Evolutionary conservation across 2,888 invertebrate species (phyloP).

Genomic region (Spisula subtruncata): DNA sequence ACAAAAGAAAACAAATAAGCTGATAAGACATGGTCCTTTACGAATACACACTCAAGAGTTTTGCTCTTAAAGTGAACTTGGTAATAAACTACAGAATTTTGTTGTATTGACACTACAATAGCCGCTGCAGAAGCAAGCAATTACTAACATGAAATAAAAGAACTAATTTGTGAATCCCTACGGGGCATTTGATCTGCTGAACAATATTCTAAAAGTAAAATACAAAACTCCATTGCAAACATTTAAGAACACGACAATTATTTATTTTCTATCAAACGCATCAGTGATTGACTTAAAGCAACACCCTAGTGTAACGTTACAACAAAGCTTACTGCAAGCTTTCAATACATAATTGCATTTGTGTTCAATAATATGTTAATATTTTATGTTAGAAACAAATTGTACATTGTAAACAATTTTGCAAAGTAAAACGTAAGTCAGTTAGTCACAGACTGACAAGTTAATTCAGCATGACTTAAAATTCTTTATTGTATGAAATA

Average conservation of each 20-base stretch:
- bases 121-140: background rate
- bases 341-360: background rate
- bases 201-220: background rate
- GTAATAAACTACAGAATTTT: background rate
- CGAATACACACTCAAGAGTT: background rate
- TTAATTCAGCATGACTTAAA: background rate
- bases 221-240: background rate
- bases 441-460: background rate
- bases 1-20: background rate
- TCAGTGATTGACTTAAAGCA: no score
- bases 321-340: no score
- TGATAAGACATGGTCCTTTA: constrained; percentile 2
- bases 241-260: no score
- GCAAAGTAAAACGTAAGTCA: background rate
- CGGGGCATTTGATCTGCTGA: background rate
- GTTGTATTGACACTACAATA: background rate
- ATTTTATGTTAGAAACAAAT: background rate
- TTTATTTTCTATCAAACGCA: no score
- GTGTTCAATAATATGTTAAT: background rate
- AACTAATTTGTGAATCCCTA: background rate
- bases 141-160: background rate
- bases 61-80: background rate
- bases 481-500: background rate
- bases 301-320: no score
- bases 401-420: background rate